These are phyloP conservation scores for Eupeodes corollae DNA, from an alignment of 1,140 invertebrate genomes.

Conservation along the genomic window DNA sequence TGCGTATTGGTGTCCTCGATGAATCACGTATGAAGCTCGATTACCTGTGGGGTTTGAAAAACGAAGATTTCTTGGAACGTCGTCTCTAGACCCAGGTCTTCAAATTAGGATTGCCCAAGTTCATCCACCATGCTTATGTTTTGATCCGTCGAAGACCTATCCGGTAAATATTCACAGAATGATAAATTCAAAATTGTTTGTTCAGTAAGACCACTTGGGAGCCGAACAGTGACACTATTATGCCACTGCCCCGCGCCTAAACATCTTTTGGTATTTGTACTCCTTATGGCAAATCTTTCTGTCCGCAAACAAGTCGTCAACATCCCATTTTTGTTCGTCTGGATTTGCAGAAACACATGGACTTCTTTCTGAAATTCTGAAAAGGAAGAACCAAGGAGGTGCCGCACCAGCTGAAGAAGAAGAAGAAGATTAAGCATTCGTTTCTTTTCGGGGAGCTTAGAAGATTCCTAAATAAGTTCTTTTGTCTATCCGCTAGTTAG, in stretches of 20 bases:
- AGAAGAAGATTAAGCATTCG: constrained; percentile 54
- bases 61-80: constrained; percentile 99
- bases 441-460: background rate
- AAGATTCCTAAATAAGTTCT: background rate
- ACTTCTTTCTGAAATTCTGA: constrained; percentile 95
- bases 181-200: constrained; percentile 11
- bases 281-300: constrained; percentile 2
- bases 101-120: constrained; percentile 97
- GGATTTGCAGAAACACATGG: constrained; percentile 99
- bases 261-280: constrained; percentile 20
- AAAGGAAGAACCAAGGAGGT: constrained; percentile 75
- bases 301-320: constrained; percentile 99
- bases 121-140: constrained; percentile 97
- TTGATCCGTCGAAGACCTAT: constrained; percentile 98
- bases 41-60: constrained; percentile 97
- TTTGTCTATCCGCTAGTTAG: too few relatives aligned
- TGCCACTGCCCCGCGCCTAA: constrained; percentile 25
- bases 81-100: constrained; percentile 99
- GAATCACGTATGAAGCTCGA: constrained; percentile 99
- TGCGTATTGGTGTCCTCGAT: constrained; percentile 94
- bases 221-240: constrained; percentile 21
- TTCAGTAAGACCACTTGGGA: constrained; percentile 40
- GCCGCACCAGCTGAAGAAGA: constrained; percentile 69
- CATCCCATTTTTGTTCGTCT: constrained; percentile 94
- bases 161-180: constrained; percentile 55